These are phyloP conservation scores for Antheraea pernyi DNA, from an alignment of 1,140 invertebrate genomes.

Conservation along the genomic window DNA sequence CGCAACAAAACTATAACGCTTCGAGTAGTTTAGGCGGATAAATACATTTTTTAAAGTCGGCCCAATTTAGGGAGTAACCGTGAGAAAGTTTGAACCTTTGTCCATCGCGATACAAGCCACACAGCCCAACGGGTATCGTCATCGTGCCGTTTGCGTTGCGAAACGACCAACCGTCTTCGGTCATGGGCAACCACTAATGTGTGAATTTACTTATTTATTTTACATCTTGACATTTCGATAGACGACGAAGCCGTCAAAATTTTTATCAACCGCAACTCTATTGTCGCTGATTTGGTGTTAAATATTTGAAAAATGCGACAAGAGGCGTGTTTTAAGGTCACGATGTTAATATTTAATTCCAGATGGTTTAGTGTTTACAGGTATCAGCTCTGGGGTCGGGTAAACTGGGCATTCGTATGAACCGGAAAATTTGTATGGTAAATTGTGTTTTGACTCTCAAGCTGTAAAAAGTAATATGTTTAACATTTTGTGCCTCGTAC, in stretches of 20 bases:
- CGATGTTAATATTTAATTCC: neutral
- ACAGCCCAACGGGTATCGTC: neutral
- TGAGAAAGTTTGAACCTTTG: slow-evolving; percentile 8
- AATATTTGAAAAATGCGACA: neutral
- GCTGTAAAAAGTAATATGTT: no score
- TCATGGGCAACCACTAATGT: slow-evolving; percentile 14
- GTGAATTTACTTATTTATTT: slow-evolving; percentile 13
- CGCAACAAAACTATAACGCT: no score
- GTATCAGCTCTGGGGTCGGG: no score
- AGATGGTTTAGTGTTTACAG: neutral
- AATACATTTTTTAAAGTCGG: neutral
- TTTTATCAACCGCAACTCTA: neutral
- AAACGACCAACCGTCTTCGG: slow-evolving; percentile 9
- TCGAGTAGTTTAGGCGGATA: neutral
- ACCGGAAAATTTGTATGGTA: no score
- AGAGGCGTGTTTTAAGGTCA: neutral
- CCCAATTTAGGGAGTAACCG: neutral
- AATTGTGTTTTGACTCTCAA: no score
- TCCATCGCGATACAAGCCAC: neutral
- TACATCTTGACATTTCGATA: slow-evolving; percentile 3
- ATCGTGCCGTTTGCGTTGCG: slow-evolving; percentile 5
- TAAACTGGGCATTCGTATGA: no score
- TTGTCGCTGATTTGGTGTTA: neutral
- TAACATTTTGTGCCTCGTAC: no score
- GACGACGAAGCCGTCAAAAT: neutral